These are phyloP conservation scores for Vultur gryphus DNA, from an alignment of 2,797 vertebrate species.

Conservation along the genomic window DNA sequence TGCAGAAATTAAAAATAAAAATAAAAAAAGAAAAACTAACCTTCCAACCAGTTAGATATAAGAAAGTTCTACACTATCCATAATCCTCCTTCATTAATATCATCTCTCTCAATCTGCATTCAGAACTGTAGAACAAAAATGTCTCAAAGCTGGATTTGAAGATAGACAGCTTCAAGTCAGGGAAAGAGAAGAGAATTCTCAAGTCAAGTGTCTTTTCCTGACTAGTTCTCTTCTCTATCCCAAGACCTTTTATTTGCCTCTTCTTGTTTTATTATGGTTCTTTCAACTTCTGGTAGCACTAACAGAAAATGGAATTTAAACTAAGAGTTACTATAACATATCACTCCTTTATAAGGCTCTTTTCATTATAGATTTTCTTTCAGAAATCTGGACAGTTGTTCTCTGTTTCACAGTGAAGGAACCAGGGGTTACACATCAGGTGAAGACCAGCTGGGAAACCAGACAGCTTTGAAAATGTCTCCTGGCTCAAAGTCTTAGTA, in stretches of 20 bases:
- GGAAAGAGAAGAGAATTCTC: background rate
- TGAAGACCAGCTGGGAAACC: background rate
- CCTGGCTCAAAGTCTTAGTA: background rate
- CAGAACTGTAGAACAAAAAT: background rate
- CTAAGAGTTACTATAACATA: background rate
- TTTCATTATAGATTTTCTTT: background rate
- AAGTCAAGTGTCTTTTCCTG: background rate
- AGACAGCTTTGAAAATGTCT: background rate
- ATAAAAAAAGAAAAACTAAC: background rate
- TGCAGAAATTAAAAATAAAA: background rate
- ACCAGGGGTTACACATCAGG: background rate
- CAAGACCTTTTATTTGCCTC: background rate
- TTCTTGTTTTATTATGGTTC: background rate
- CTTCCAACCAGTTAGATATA: background rate
- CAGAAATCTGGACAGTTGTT: fast-evolving
- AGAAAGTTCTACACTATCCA: background rate
- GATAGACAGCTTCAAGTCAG: background rate
- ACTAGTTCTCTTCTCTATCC: background rate
- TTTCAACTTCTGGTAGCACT: background rate
- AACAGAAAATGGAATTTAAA: background rate
- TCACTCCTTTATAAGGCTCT: background rate
- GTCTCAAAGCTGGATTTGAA: background rate
- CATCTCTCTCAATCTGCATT: background rate
- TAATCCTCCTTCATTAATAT: background rate
- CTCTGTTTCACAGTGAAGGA: background rate